phyloP scores from a whole-genome alignment of 2,113 vertebrate species.

The Amblyornis subalaris region DNA sequence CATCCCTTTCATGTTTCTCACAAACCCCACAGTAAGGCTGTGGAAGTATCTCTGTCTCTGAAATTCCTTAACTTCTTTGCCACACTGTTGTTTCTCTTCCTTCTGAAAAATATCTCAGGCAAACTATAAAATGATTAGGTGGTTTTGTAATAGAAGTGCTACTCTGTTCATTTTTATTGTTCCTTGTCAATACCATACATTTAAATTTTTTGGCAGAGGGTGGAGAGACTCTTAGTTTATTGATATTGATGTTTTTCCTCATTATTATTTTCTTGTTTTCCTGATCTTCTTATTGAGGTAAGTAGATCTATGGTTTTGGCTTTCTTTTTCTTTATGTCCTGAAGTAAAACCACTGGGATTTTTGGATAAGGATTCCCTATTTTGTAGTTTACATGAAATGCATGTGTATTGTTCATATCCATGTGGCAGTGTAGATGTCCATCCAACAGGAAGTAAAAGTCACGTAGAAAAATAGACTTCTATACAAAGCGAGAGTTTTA shows the following conservation, averaged over 20 bases:
- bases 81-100: neutral
- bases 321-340: neutral
- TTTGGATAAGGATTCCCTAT: neutral
- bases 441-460: neutral
- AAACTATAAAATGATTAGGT: neutral
- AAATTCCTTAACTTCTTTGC: neutral
- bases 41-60: neutral
- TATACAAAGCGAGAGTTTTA: neutral
- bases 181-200: neutral
- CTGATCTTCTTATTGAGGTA: neutral
- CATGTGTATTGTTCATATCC: neutral
- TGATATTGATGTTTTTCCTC: neutral
- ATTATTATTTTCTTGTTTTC: neutral
- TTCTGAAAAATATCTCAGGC: neutral
- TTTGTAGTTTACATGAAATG: neutral
- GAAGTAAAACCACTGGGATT: neutral
- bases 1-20: neutral
- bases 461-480: neutral
- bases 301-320: neutral
- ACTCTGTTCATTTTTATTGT: neutral
- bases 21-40: neutral
- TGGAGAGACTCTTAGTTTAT: rapidly evolving
- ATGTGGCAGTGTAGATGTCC: neutral
- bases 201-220: neutral
- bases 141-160: neutral